Evolutionary conservation across 2,113 vertebrate species (phyloP), one percentile per base, ranked within the genome.

Genomic region (Halichoeres trimaculatus): DNA sequence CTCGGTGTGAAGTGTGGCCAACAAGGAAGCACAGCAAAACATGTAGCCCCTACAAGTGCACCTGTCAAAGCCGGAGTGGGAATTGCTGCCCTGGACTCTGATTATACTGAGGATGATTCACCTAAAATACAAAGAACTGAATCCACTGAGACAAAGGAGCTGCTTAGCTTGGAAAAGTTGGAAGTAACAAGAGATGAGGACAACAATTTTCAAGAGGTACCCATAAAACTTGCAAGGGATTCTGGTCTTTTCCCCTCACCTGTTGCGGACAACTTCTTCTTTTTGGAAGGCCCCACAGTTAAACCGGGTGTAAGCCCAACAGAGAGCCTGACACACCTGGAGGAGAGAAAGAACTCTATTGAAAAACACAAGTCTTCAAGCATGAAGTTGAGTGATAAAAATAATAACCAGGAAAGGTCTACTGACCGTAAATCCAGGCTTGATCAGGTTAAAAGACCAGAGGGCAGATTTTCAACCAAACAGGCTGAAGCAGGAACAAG

Each of bases 381-480:
- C 34, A 10, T 70, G 24, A 91, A 78, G 40, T 48, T 85, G 57
- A 90, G 76, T 67, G 90, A 93, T 48, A 90, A 89, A 84, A 93
- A 94, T 22, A 92, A 93, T 70, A 90, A 90, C 89, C 87, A 87
- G 12, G 89, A 90, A 56, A 87, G 72, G 51, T 80, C 86, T 13
- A 77, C 85, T 61, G 95, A 95, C 36, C 93, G 88, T 34, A 94
- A 93, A 88, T 95, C 93, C 45, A 93, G 94, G 89, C 91, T 94
- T 3, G 93, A 93, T 66, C 90, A 91, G 70, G 93, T 95, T 80
- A 91, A 94, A 84, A 94, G 93, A 73, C 94, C 95, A 67, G 92
- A 95, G 53, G 93, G 89, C 19, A 90, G 91, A 78, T 70, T 91
- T 2, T 85, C 90, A 68, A 8, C n/a, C 14, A 86, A 78, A 51